Evolutionary conservation across 2,113 vertebrate species (phyloP).

Genomic region (Dermatemys mawii): DNA sequence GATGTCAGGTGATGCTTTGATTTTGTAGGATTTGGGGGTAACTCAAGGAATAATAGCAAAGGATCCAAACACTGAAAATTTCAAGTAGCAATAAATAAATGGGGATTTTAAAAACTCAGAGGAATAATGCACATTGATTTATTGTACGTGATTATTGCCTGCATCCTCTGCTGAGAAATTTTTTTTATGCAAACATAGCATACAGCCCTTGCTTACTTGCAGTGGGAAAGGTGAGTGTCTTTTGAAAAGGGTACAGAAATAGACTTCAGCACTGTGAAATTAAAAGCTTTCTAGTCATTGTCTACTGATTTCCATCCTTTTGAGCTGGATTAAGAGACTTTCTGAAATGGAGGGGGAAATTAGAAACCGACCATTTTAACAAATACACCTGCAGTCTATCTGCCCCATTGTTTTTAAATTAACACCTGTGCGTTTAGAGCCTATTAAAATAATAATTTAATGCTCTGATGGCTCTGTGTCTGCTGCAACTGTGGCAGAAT

Average conservation of each 20-base stretch:
- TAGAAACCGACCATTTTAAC: slow-evolving; percentile 25
- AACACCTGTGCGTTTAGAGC: slow-evolving; percentile 60
- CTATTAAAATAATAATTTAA: slow-evolving; percentile 74
- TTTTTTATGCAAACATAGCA: background rate
- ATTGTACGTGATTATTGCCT: background rate
- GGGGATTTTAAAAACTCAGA: background rate
- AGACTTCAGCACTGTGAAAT: background rate
- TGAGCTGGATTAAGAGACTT: background rate
- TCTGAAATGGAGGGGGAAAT: background rate
- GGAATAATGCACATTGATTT: background rate
- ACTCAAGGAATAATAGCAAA: background rate
- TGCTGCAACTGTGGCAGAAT: background rate
- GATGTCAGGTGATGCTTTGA: slow-evolving; percentile 13
- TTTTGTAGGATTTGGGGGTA: background rate
- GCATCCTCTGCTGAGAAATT: background rate
- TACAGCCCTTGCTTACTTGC: fast-evolving
- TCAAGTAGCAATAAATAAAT: background rate
- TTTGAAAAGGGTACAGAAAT: background rate
- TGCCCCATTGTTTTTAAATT: slow-evolving; percentile 49
- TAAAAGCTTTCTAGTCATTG: fast-evolving
- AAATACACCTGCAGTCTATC: slow-evolving; percentile 25
- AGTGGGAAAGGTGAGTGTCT: fast-evolving
- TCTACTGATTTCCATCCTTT: background rate
- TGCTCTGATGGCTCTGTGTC: slow-evolving; percentile 24
- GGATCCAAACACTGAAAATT: background rate